Evolutionary conservation across 2,888 invertebrate species (phyloP), one percentile per base, ranked within the genome.

Genomic region (Priocnemis perturbator): DNA sequence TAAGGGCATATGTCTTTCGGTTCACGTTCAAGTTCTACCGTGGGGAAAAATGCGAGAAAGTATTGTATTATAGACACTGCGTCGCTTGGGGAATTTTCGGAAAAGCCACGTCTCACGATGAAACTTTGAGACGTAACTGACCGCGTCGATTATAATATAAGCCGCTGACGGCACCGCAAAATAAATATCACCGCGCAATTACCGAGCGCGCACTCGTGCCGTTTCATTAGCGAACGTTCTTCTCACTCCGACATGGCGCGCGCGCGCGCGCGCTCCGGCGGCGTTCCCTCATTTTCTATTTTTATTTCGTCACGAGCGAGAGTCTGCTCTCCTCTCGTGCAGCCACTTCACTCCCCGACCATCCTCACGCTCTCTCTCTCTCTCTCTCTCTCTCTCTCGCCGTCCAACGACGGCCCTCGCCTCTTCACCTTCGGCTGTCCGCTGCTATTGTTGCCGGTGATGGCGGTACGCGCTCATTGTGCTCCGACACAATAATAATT

Each of bases 401-500:
- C 37, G 7, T 37, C 71, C 70, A 61, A 55, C 64, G 48, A 55
- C 67, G 69, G 68, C 73, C 76, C 70, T 61, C 60, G 65, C 66
- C 78, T 69, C 74, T 79, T 78, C 71, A 71, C 69, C 77, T 79
- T 78, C 67, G 69, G 57, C 74, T 50, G 71, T 71, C 80, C 79
- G 37, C 37, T 37, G 37, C 37, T 37, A 85, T 85, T 83, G 83
- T 84, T 79, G 78, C 76, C 81, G 79, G 74, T 73, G 73, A 74
- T 75, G 79, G 75, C 79, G 81, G 76, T 78, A 7, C n/a, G 69
- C 78, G 79, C 80, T 81, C 79, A 86, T 85, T 86, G 86, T 86
- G 77, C 80, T 68, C 78, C 81, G 78, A 77, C 85, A 83, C 83
- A 83, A 85, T 86, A 85, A 86, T 88, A 88, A 88, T 88, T 88